Base-by-base conservation (phyloP, 1,140 invertebrate genomes). In the Ceratosolen fusciceps region DNA sequence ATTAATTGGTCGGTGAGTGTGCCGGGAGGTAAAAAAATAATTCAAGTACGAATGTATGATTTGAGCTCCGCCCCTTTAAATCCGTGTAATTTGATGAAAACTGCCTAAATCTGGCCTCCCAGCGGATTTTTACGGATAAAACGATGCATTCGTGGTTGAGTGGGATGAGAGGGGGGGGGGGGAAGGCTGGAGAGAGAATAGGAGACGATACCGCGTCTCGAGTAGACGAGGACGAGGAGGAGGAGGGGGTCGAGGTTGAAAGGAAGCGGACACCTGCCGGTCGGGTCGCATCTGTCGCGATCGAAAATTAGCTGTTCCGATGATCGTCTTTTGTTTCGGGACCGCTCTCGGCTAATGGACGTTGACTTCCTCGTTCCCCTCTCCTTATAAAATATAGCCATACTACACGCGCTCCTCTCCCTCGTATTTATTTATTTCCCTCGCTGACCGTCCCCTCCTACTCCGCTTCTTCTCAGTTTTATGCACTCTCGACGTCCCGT, bases 231-330 rank as follows among this genome's bases (percentile, higher is more conserved):
- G n/a, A 54, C 14, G 39, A 12, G 39, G 12, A 43, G 5, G 39
- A 7, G 3, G n/a, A 29, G 29, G 19, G 12, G 29, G 21, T 21
- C 10, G 31, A n/a, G n/a, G 37, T 24, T 43, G 21, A 29, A 74
- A 39, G 54, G 3, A 37, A 39, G 0, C 26, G 31, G 21, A 8
- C 47, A 3, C 14, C n/a, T n/a, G 3, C 37, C 37, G 21, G 12
- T 19, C 8, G 9, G 26, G 78, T 74, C 72, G 72, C 79, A 80
- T 80, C 79, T 80, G 79, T 80, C 79, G 79, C 73, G 37, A 80
- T 75, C 52, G 73, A 68, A 80, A 80, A 80, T 80, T 75, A 71
- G 73, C 31, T 65, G 73, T 80, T 76, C 54, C 62, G 29, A 70
- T n/a, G n/a, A n/a, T 68, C 14, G 24, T 34, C 34, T 58, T 68